Evolutionary conservation across 2,888 invertebrate genomes (phyloP).

Genomic region (Fragum sueziense): DNA sequence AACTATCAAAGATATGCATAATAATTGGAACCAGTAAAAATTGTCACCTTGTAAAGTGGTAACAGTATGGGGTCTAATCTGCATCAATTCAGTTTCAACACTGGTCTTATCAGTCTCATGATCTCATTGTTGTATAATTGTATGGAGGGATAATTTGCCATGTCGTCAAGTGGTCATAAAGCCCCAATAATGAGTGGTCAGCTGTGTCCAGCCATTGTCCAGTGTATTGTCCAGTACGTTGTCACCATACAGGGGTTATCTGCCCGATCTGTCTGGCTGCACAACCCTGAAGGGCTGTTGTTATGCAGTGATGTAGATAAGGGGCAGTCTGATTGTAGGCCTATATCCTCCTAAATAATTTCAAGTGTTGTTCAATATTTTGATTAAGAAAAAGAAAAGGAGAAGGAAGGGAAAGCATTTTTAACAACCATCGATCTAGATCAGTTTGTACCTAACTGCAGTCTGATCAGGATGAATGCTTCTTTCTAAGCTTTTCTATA

Average conservation of each 20-base stretch:
- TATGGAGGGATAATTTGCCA: slow-evolving; percentile 10
- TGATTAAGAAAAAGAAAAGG: too few relatives aligned
- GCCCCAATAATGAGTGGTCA: slow-evolving; percentile 12
- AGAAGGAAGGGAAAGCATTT: background rate
- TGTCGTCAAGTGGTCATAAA: slow-evolving; percentile 10
- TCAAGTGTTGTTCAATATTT: too few relatives aligned
- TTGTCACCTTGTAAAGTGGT: too few relatives aligned
- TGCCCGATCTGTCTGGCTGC: background rate
- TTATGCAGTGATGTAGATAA: background rate
- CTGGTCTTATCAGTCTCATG: background rate
- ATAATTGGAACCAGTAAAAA: too few relatives aligned
- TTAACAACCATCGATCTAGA: too few relatives aligned
- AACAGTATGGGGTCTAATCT: too few relatives aligned
- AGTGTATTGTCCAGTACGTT: slow-evolving; percentile 28
- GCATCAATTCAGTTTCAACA: background rate
- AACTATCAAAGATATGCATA: too few relatives aligned
- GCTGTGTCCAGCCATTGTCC: slow-evolving; percentile 16
- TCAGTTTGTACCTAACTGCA: too few relatives aligned
- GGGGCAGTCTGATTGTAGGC: background rate
- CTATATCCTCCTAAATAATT: background rate
- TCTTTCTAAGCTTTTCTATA: too few relatives aligned
- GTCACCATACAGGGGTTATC: slow-evolving; percentile 24
- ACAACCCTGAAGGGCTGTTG: background rate
- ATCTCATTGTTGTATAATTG: slow-evolving; percentile 3
- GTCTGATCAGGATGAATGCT: too few relatives aligned